Conservation (phyloP, 2,888 invertebrate genomes). For the Halictus ligatus region DNA sequence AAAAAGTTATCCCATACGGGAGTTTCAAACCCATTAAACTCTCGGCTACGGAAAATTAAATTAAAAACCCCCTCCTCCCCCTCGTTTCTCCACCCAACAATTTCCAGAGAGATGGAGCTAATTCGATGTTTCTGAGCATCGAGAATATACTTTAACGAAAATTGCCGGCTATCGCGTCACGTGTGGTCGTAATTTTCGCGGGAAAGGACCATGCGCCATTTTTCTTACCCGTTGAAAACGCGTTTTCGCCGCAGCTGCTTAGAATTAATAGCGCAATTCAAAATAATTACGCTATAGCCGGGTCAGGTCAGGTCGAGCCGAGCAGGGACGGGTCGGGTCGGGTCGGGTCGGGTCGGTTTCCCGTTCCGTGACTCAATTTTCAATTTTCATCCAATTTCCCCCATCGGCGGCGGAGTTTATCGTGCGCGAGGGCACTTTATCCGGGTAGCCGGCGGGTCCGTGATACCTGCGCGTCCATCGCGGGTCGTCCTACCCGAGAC, state of each 20-base stretch:
- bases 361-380: constrained; percentile 49
- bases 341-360: background rate
- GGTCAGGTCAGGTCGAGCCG: background rate
- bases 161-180: background rate
- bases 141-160: constrained; percentile 1
- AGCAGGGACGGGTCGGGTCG: background rate
- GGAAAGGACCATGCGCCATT: background rate
- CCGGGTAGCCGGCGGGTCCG: constrained; percentile 18
- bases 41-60: background rate
- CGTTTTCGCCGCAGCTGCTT: background rate
- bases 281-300: constrained; percentile 45
- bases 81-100: background rate
- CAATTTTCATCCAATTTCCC: constrained; percentile 57
- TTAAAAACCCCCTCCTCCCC: background rate
- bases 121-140: constrained; percentile 1
- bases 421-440: constrained; percentile 21
- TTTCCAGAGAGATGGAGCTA: background rate
- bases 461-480: constrained; percentile 41
- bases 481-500: background rate
- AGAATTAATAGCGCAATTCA: constrained; percentile 27
- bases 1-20: background rate
- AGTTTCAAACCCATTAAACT: constrained; percentile 8
- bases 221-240: background rate
- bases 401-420: constrained; percentile 28
- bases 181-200: background rate